Conservation (phyloP, 2,888 invertebrate species). For the Napeogenes sylphis region DNA sequence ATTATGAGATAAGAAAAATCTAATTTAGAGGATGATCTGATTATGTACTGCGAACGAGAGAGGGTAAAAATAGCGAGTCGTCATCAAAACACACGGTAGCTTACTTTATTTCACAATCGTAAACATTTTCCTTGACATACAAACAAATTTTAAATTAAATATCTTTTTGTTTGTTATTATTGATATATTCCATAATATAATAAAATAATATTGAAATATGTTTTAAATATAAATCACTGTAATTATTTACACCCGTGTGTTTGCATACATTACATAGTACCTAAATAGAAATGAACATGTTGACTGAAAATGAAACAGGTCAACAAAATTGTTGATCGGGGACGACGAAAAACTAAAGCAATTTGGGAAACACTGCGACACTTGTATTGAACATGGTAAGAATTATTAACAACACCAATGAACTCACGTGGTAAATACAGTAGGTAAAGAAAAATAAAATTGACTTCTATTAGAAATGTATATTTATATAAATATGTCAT, state of each 20-base stretch:
- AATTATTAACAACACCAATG: slow-evolving; percentile 23
- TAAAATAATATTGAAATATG: too few species aligned
- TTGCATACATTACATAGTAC: slow-evolving; percentile 8
- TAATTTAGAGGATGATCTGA: slow-evolving; percentile 32
- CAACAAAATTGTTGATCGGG: slow-evolving; percentile 20
- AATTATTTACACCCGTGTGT: slow-evolving; percentile 3
- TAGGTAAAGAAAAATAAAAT: too few species aligned
- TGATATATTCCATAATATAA: too few species aligned
- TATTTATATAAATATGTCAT: too few species aligned
- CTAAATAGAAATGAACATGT: slow-evolving; percentile 18
- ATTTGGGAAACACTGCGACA: slow-evolving; percentile 31
- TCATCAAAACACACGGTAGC: slow-evolving; percentile 17
- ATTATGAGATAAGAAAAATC: slow-evolving; percentile 13
- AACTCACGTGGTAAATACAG: too few species aligned
- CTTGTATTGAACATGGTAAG: slow-evolving; percentile 9
- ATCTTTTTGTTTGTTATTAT: too few species aligned
- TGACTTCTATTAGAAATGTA: too few species aligned
- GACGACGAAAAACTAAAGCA: slow-evolving; percentile 35
- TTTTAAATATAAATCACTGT: too few species aligned
- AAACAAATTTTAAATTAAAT: too few species aligned
- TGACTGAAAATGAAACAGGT: slow-evolving; percentile 1
- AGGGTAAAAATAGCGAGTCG: slow-evolving; percentile 31
- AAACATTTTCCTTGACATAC: too few species aligned
- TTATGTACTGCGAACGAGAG: slow-evolving; percentile 20
- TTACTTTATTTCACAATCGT: neutral